A percentile compares a stretch with the other conserved stretches of the same genome.
These are phyloP conservation scores for Zaprionus ghesquierei DNA, from an alignment of 1,140 invertebrate genomes.

Conservation along the genomic window DNA sequence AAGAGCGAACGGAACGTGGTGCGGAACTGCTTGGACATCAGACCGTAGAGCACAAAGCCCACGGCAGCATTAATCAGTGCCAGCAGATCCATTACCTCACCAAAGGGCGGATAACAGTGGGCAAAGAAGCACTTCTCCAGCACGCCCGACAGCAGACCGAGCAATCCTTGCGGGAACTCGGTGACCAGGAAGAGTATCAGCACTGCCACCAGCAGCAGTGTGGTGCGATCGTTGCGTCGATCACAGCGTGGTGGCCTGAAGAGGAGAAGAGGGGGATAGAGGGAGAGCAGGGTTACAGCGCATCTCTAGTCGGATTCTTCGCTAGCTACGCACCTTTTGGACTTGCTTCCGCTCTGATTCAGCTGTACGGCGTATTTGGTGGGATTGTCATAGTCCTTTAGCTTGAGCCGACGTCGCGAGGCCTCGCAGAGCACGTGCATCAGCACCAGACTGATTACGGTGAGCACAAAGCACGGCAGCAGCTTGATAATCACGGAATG, in stretches of 20 bases:
- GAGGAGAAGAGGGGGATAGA: background rate
- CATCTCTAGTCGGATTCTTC: background rate
- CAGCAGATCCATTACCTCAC: slow-evolving; percentile 95
- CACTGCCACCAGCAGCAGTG: slow-evolving; percentile 94
- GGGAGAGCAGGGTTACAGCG: background rate
- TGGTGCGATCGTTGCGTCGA: slow-evolving; percentile 91
- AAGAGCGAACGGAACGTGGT: slow-evolving; percentile 92
- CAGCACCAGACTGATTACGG: slow-evolving; percentile 91
- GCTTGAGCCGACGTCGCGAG: slow-evolving; percentile 87
- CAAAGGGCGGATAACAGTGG: slow-evolving; percentile 90
- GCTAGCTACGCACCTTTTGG: slow-evolving; percentile 40
- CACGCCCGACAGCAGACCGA: slow-evolving; percentile 89
- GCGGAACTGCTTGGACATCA: slow-evolving; percentile 96
- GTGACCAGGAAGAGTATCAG: slow-evolving; percentile 93
- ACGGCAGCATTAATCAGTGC: slow-evolving; percentile 96
- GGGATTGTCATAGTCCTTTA: slow-evolving; percentile 85
- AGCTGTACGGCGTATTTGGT: slow-evolving; percentile 60
- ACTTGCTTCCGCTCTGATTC: slow-evolving; percentile 50
- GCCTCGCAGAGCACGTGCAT: slow-evolving; percentile 89
- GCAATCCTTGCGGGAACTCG: slow-evolving; percentile 92
- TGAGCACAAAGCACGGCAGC: slow-evolving; percentile 92
- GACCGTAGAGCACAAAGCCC: slow-evolving; percentile 97
- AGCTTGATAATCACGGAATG: slow-evolving; percentile 93
- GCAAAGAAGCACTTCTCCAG: slow-evolving; percentile 89
- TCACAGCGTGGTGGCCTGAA: slow-evolving; percentile 85